Base-by-base conservation (phyloP, 1,140 invertebrate genomes). In the Vollenhovia emeryi region DNA sequence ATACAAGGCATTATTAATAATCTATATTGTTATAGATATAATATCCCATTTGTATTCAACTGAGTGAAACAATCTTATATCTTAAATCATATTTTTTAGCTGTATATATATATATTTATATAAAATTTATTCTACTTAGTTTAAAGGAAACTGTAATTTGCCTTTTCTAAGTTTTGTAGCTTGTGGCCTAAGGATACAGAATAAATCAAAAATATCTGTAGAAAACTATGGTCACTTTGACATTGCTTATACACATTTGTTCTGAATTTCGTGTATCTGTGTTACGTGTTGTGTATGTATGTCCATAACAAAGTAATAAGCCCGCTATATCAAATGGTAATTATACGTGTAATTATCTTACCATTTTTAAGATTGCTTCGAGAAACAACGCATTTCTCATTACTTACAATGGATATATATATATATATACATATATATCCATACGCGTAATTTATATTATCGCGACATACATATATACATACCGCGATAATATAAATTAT, bases 1-100 rank as follows among this genome's bases (percentile, higher is more conserved):
- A 84, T 89, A 89, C 87, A 89, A 89, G 79, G 73, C 83, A 88
- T 85, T 85, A 85, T 85, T 88, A 88, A 86, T 88, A 85, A 89
- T 85, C 57, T 73, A 52, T 73, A 40, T 57, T 27, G 21, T 68
- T 73, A 57, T 74, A 57, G n/a, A 64, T 66, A 60, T 55, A 71
- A 71, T 80, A 55, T 57, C 75, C 18, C 11, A 86, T 83, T 85
- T 60, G 6, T 86, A 66, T 89, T 89, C 45, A 86, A 89, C 55
- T 43, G 52, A 89, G 21, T 80, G 76, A 87, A 89, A 69, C 82
- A 73, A 85, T 80, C 33, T 76, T 62, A 57, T 8, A 48, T 69
- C 33, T 71, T 73, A 76, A 83, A 89, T 86, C 33, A 89, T 66
- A 88, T 73, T 45, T 60, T 75, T 84, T 36, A 68, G 79, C 48